These are phyloP conservation scores for Agriopis leucophaearia DNA, from an alignment of 2,888 invertebrate species.

Conservation along the genomic window DNA sequence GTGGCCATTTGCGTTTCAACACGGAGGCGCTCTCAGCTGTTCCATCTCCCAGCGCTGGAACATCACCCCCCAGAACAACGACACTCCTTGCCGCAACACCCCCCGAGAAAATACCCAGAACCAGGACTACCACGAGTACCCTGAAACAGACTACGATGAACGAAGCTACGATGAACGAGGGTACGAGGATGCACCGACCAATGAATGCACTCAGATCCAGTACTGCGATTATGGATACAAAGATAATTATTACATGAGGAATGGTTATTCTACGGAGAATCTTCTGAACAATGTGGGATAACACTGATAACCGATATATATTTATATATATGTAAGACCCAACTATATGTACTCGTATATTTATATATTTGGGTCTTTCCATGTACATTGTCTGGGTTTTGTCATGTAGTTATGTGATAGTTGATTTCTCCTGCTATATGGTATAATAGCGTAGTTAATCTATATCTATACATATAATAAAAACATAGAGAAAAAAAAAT, in stretches of 20 bases:
- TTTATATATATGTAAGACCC: too few species aligned
- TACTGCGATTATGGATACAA: slow-evolving; percentile 78
- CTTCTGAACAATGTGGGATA: slow-evolving; percentile 65
- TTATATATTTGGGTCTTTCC: background rate
- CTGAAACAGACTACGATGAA: slow-evolving; percentile 70
- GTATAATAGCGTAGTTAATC: background rate
- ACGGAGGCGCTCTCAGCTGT: slow-evolving; percentile 82
- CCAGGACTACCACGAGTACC: slow-evolving; percentile 70
- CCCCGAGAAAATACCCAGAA: slow-evolving; percentile 48
- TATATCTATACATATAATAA: too few species aligned
- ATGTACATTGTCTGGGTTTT: background rate
- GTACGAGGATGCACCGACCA: slow-evolving; percentile 62
- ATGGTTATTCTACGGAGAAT: slow-evolving; percentile 67
- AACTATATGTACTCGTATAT: too few species aligned
- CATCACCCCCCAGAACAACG: slow-evolving; percentile 60
- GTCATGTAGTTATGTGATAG: background rate
- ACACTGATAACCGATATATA: background rate
- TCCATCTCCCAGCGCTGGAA: slow-evolving; percentile 80
- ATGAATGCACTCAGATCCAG: slow-evolving; percentile 65
- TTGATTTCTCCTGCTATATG: background rate
- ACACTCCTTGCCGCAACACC: slow-evolving; percentile 46
- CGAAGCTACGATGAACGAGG: slow-evolving; percentile 49
- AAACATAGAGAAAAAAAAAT: too few species aligned
- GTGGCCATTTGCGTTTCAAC: slow-evolving; percentile 94
- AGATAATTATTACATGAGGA: slow-evolving; percentile 76